A percentile compares a stretch with the other conserved stretches of the same genome.
Conservation (phyloP, 1,140 invertebrate species). For the Stegodyphus mimosarum region DNA sequence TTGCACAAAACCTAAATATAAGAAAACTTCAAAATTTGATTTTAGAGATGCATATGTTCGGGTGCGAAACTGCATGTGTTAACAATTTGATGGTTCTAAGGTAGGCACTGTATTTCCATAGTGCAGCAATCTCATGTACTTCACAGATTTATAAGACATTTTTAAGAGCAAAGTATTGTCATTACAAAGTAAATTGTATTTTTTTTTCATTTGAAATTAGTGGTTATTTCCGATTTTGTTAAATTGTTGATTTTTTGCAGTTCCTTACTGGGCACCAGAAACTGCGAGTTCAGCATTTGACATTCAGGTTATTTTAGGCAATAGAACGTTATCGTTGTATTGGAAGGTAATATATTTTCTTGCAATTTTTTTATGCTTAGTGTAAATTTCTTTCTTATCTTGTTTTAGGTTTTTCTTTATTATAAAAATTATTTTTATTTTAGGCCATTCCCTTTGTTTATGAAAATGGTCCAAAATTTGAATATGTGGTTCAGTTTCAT, state of each 20-base stretch:
- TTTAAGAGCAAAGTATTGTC: not conserved
- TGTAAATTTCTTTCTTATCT: not conserved
- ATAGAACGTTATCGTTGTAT: slow-evolving; percentile 34
- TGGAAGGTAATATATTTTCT: slow-evolving; percentile 38
- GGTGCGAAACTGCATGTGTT: too few species aligned
- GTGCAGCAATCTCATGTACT: too few species aligned
- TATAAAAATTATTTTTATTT: not conserved
- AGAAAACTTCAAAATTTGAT: too few species aligned
- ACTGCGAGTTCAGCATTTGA: slow-evolving; percentile 21
- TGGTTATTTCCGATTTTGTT: not conserved
- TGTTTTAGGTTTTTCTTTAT: not conserved
- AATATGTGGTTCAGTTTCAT: slow-evolving; percentile 31
- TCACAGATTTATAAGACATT: too few species aligned
- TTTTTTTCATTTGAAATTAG: not conserved
- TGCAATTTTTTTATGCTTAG: not conserved
- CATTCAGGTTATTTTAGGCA: not conserved
- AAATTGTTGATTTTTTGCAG: slow-evolving; percentile 3
- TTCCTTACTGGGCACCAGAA: slow-evolving; percentile 41
- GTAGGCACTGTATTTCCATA: too few species aligned
- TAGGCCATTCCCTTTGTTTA: slow-evolving; percentile 24
- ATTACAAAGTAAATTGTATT: not conserved
- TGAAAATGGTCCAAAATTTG: slow-evolving; percentile 38
- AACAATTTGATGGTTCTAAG: too few species aligned
- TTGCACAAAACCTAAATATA: too few species aligned
- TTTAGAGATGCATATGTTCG: too few species aligned